Evolutionary conservation across 2,888 invertebrate genomes (phyloP).

Genomic region (Drosophila trichaetosa): DNA sequence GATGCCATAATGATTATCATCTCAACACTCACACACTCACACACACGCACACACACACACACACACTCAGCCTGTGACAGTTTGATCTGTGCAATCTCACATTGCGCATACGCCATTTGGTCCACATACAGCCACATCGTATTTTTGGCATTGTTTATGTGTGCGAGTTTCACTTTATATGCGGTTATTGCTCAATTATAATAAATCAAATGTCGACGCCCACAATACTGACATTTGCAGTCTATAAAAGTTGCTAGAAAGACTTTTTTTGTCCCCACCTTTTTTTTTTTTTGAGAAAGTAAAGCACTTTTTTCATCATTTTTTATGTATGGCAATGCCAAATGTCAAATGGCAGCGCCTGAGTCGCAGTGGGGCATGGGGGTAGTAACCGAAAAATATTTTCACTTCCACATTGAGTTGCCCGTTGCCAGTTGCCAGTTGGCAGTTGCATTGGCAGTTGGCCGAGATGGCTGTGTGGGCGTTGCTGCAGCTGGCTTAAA

Average conservation of each 20-base stretch:
- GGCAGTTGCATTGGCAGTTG: conserved; percentile 28
- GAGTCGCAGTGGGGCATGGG: not conserved
- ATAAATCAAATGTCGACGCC: conserved; percentile 73
- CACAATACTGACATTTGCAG: conserved; percentile 72
- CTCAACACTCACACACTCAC: conserved; percentile 19
- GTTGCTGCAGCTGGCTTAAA: conserved; percentile 38
- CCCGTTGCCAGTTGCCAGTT: conserved; percentile 7
- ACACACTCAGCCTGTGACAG: not conserved
- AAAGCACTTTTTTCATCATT: conserved; percentile 33
- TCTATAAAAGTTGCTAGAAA: conserved; percentile 47
- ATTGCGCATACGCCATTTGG: conserved; percentile 47
- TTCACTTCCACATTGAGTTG: conserved; percentile 38
- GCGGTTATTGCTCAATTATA: conserved; percentile 37
- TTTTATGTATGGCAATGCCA: conserved; percentile 44
- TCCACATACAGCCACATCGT: not conserved
- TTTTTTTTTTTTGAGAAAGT: conserved; percentile 47
- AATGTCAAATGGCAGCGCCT: conserved; percentile 48
- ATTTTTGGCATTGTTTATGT: conserved; percentile 6
- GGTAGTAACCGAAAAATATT: conserved; percentile 20
- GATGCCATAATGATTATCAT: conserved; percentile 56
- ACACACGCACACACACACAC: conserved; percentile 3
- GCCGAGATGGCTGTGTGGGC: conserved; percentile 35
- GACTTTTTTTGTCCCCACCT: not conserved
- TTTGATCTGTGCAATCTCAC: conserved; percentile 34
- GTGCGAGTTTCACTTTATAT: conserved; percentile 40